phyloP scores from a whole-genome alignment of 2,113 vertebrate species.

The Ciconia maguari region DNA sequence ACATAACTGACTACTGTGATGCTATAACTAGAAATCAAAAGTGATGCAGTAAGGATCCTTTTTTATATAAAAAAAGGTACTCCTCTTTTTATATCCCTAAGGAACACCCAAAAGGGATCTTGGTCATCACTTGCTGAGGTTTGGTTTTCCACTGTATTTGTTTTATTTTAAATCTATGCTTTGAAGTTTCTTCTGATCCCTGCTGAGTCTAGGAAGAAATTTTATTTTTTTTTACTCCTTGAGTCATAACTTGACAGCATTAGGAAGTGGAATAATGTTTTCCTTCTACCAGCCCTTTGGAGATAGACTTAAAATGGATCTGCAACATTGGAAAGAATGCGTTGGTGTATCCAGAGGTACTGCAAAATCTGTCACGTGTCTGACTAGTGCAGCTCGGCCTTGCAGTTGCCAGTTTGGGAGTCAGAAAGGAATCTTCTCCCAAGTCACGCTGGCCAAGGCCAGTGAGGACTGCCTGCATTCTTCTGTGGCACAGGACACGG shows the following conservation, averaged over 20 bases:
- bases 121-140: neutral
- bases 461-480: neutral
- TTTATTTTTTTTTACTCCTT: neutral
- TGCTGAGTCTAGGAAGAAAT: neutral
- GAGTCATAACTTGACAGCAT: neutral
- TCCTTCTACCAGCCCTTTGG: neutral
- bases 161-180: neutral
- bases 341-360: neutral
- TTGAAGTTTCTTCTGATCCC: neutral
- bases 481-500: neutral
- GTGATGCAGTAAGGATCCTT: neutral
- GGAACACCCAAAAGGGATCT: neutral
- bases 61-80: neutral
- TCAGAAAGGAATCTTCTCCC: neutral
- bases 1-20: neutral
- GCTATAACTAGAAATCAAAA: neutral
- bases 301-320: neutral
- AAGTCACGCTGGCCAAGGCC: neutral
- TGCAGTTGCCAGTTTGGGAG: neutral
- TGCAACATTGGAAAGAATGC: neutral
- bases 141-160: neutral
- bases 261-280: neutral
- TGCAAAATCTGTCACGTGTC: accelerated
- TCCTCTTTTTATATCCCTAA: neutral
- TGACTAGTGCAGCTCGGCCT: accelerated